These are phyloP conservation scores for Drepana falcataria DNA, from an alignment of 2,888 invertebrate species.

Conservation along the genomic window DNA sequence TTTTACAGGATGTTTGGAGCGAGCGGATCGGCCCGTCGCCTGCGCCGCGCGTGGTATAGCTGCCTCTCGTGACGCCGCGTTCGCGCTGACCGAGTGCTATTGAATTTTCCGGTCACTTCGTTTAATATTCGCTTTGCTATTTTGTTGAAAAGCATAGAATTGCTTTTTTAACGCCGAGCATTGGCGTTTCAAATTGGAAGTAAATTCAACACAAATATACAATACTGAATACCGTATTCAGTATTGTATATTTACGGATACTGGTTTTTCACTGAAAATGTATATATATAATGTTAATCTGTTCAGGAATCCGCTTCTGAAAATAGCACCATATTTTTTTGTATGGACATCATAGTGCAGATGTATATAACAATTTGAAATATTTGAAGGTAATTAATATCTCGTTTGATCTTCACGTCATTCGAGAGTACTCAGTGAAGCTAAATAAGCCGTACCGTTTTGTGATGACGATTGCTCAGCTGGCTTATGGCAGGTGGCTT, in stretches of 20 bases:
- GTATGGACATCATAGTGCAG: no score
- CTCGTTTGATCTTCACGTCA: no score
- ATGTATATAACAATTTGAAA: no score
- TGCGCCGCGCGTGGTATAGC: conserved; percentile 17
- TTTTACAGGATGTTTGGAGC: conserved; percentile 31
- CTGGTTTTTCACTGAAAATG: background rate
- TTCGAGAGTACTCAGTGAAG: no score
- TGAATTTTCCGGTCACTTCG: conserved; percentile 53
- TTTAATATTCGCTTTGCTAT: conserved; percentile 34
- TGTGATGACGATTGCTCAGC: no score
- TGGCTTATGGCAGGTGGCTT: no score
- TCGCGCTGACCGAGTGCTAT: conserved; percentile 32
- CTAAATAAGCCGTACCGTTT: no score
- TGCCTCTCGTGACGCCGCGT: conserved; percentile 12
- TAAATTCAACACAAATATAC: background rate
- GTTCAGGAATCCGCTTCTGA: no score
- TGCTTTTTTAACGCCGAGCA: conserved; percentile 24
- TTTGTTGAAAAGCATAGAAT: conserved; percentile 32
- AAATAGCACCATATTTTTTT: no score
- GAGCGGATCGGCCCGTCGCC: conserved; percentile 6
- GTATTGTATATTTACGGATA: background rate
- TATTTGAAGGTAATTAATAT: no score
- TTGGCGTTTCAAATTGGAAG: conserved; percentile 6
- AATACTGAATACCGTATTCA: background rate
- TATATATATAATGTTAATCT: no score